phyloP scores from a whole-genome alignment of 2,888 invertebrate species.

The Diabrotica balteata region DNA sequence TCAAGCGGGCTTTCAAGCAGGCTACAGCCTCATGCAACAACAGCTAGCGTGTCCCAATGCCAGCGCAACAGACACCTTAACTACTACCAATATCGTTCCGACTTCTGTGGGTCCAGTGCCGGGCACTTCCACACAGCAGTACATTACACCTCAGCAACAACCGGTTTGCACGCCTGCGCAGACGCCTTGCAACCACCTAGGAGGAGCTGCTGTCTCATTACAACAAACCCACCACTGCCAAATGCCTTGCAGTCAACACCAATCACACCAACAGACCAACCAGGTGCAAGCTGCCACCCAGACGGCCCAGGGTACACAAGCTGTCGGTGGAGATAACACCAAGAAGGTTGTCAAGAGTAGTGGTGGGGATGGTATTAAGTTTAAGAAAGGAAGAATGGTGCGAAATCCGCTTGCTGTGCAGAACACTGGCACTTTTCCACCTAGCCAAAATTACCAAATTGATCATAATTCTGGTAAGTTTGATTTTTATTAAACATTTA shows the following conservation, averaged over 20 bases:
- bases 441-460: slow-evolving; percentile 62
- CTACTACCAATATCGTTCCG: slow-evolving; percentile 51
- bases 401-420: slow-evolving; percentile 60
- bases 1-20: slow-evolving; percentile 60
- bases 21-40: slow-evolving; percentile 57
- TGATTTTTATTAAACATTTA: no score
- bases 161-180: slow-evolving; percentile 42
- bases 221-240: slow-evolving; percentile 44
- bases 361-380: slow-evolving; percentile 52
- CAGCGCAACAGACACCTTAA: slow-evolving; percentile 51
- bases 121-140: slow-evolving; percentile 45
- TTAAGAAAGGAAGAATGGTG: slow-evolving; percentile 57
- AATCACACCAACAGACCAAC: slow-evolving; percentile 47
- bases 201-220: slow-evolving; percentile 35
- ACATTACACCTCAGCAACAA: slow-evolving; percentile 46
- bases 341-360: slow-evolving; percentile 51
- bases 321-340: slow-evolving; percentile 41
- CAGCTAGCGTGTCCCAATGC: slow-evolving; percentile 53
- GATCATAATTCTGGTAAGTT: slow-evolving; percentile 62
- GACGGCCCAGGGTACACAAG: slow-evolving; percentile 60
- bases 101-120: slow-evolving; percentile 49
- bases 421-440: slow-evolving; percentile 53
- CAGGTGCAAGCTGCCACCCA: slow-evolving; percentile 72
- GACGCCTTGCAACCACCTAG: slow-evolving; percentile 47
- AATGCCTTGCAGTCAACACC: slow-evolving; percentile 52